Conservation (phyloP, 2,888 invertebrate genomes). For the Thecophora atra region DNA sequence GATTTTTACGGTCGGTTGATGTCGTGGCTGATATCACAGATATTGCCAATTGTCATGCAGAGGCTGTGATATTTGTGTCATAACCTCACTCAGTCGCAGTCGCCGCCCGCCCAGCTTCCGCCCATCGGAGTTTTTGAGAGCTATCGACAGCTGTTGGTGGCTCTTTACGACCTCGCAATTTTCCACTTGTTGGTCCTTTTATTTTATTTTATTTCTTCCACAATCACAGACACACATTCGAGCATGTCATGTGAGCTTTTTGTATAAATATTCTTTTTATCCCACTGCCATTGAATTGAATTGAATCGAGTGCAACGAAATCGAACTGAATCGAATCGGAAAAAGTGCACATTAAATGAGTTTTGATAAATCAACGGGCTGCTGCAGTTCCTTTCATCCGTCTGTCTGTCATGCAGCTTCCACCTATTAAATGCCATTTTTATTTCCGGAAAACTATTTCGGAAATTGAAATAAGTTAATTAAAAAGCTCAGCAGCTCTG, state of each 20-base stretch:
- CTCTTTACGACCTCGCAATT: constrained; percentile 31
- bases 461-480: no score
- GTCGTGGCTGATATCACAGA: neutral
- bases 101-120: neutral
- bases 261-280: constrained; percentile 26
- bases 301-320: constrained; percentile 8
- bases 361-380: neutral
- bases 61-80: neutral
- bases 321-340: neutral
- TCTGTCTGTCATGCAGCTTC: neutral
- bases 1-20: constrained; percentile 17
- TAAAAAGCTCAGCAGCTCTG: no score
- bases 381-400: neutral
- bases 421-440: neutral
- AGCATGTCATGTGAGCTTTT: constrained; percentile 23
- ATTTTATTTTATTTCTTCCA: neutral
- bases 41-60: constrained; percentile 12
- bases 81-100: neutral
- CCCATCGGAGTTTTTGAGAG: neutral
- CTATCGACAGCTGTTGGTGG: constrained; percentile 20
- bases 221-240: neutral
- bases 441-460: neutral
- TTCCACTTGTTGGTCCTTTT: constrained; percentile 42
- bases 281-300: neutral
- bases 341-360: neutral